These are phyloP conservation scores for Ctenopoma kingsleyae DNA, from an alignment of 2,797 vertebrate species.

Conservation along the genomic window DNA sequence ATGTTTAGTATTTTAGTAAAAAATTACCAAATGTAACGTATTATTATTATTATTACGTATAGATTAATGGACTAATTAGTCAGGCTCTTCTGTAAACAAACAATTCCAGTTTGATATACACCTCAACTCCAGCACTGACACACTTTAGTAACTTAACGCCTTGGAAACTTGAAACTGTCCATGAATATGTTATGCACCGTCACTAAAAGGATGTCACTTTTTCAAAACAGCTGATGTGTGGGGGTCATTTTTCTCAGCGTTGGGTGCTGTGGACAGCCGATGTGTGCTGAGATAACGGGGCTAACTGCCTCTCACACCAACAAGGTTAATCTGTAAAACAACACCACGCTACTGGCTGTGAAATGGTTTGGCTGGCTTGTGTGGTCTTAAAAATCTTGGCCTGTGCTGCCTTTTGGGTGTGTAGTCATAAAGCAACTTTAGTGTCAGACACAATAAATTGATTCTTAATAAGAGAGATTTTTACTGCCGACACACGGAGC, in stretches of 20 bases:
- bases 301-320: conserved; percentile 22
- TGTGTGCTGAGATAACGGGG: conserved; percentile 21
- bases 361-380: conserved; percentile 19
- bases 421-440: conserved; percentile 41
- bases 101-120: background rate
- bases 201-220: conserved; percentile 41
- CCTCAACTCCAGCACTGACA: background rate
- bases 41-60: too few species aligned
- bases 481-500: background rate
- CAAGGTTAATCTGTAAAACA: conserved; percentile 37
- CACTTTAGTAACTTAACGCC: conserved; percentile 6
- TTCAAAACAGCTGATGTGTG: conserved; percentile 1
- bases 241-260: conserved; percentile 14
- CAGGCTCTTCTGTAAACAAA: background rate
- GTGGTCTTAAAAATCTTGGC: conserved; percentile 48
- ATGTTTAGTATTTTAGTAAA: too few species aligned
- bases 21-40: too few species aligned
- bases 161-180: conserved; percentile 33
- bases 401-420: conserved; percentile 1
- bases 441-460: conserved; percentile 42
- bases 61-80: too few species aligned
- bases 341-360: conserved; percentile 8
- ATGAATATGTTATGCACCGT: conserved; percentile 37
- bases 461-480: conserved; percentile 37
- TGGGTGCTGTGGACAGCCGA: background rate